These are phyloP conservation scores for Onychomys arenicola DNA, from an alignment of 2,797 vertebrate genomes.

Conservation along the genomic window DNA sequence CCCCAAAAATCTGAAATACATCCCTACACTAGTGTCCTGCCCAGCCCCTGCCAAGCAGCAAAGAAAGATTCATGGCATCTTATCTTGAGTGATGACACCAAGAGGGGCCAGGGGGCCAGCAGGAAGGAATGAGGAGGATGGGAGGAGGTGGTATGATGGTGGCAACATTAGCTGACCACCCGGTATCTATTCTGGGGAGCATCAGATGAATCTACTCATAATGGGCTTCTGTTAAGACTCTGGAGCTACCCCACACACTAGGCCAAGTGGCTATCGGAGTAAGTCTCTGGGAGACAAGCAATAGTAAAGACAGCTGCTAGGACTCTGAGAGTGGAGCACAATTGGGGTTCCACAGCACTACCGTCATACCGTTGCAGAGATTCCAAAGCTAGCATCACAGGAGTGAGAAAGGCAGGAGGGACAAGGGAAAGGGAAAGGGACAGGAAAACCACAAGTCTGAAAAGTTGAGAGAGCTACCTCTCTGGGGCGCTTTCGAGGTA, in stretches of 20 bases:
- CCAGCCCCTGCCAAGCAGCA: constrained; percentile 46
- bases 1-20: constrained; percentile 25
- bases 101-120: constrained; percentile 25
- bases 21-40: background rate
- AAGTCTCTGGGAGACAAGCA: constrained; percentile 26
- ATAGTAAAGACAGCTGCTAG: background rate
- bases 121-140: constrained; percentile 21
- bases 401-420: constrained; percentile 79
- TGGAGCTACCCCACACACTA: constrained; percentile 40
- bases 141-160: background rate
- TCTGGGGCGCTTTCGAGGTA: constrained; percentile 99
- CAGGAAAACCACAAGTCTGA: constrained; percentile 85
- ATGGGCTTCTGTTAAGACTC: background rate
- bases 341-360: background rate
- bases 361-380: constrained; percentile 59
- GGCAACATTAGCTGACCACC: background rate
- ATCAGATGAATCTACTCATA: background rate
- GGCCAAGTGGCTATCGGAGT: constrained; percentile 22
- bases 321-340: background rate
- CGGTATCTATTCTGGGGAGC: background rate
- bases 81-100: constrained; percentile 27
- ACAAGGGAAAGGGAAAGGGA: constrained; percentile 83
- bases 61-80: constrained; percentile 41
- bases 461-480: constrained; percentile 94
- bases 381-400: constrained; percentile 72